Evolutionary conservation across 2,113 vertebrate species (phyloP).

Genomic region (Panthera tigris): DNA sequence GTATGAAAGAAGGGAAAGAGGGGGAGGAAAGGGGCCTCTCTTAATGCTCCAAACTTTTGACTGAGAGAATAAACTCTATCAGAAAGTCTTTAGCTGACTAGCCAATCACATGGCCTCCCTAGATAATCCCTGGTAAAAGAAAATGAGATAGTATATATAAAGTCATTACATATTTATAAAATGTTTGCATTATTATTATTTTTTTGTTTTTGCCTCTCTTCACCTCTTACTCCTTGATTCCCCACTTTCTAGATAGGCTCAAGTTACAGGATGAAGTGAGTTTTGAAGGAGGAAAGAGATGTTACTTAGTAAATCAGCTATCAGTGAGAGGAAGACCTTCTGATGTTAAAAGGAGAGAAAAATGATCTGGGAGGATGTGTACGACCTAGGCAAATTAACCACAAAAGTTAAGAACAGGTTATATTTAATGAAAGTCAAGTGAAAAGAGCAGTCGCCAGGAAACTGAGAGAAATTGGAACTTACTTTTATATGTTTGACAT

Average conservation of each 20-base stretch:
- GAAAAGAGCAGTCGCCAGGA: neutral
- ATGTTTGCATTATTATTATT: neutral
- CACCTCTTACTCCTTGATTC: neutral
- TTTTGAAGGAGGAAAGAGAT: neutral
- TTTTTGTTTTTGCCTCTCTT: neutral
- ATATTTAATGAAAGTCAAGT: neutral
- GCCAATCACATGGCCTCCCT: neutral
- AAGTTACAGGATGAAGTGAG: neutral
- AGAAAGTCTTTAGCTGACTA: neutral
- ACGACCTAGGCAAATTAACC: neutral
- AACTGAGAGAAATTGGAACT: neutral
- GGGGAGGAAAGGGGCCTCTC: neutral
- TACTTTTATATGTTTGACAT: neutral
- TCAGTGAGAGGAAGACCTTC: neutral
- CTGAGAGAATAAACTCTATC: neutral
- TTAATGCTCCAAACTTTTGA: neutral
- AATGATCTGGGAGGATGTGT: neutral
- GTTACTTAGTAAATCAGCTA: neutral
- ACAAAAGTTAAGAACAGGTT: slow-evolving; percentile 12
- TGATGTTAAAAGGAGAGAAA: neutral
- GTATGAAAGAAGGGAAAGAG: neutral
- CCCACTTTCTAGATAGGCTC: neutral
- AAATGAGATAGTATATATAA: neutral
- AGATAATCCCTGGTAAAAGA: neutral
- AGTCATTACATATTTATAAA: neutral